Conservation (phyloP, 2,113 vertebrate genomes). For the Callocephalon fimbriatum region DNA sequence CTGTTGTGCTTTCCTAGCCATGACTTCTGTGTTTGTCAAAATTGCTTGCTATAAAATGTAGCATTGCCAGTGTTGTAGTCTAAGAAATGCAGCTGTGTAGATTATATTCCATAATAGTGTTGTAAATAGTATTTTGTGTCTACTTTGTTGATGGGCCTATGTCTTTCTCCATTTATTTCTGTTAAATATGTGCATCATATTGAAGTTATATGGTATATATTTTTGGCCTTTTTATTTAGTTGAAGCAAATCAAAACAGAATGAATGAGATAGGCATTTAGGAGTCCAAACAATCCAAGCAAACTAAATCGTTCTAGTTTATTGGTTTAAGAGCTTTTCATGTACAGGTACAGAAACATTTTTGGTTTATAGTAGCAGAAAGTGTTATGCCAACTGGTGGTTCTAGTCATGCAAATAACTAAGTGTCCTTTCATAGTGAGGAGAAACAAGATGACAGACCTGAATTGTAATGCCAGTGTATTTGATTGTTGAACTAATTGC, state of each 20-base stretch:
- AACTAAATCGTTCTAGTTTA: neutral
- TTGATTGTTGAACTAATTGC: neutral
- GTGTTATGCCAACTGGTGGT: neutral
- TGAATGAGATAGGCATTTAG: neutral
- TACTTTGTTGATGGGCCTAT: neutral
- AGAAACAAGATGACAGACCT: neutral
- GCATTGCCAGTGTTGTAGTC: neutral
- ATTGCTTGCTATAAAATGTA: neutral
- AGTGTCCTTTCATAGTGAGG: neutral
- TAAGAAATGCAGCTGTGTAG: conserved; percentile 17
- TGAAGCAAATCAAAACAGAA: neutral
- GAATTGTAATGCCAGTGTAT: neutral
- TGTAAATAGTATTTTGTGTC: neutral
- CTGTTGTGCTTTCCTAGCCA: neutral
- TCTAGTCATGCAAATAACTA: neutral
- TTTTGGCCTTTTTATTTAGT: neutral
- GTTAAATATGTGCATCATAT: neutral
- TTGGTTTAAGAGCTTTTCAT: neutral
- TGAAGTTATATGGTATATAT: neutral
- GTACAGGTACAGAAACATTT: neutral
- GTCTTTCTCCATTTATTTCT: neutral
- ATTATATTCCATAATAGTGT: neutral
- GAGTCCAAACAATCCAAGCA: neutral
- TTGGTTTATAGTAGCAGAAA: neutral
- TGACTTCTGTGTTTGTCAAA: neutral